Percentiles rank a stretch among this genome's conserved stretches.
Evolutionary conservation across 2,113 vertebrate species (phyloP).

Genomic region (Tylochromis polylepis): DNA sequence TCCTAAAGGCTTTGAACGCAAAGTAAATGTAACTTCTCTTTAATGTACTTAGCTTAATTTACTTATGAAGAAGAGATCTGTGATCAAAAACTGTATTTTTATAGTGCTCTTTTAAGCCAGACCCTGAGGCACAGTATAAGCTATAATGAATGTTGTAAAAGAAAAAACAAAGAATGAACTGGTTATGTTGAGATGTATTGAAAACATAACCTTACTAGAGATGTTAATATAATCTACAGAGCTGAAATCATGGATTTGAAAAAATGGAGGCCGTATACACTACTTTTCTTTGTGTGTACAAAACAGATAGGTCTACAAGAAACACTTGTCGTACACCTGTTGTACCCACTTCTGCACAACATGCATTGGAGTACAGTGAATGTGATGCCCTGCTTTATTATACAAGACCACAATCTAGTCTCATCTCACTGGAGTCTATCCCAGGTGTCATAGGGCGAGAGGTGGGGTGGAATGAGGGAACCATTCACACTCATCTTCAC

Average conservation of each 20-base stretch:
- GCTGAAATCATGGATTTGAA: not conserved
- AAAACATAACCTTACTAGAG: not conserved
- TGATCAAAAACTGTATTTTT: not conserved
- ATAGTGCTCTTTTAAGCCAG: not conserved
- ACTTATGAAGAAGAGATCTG: not conserved
- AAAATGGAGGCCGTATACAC: not conserved
- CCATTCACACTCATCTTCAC: too few relatives aligned
- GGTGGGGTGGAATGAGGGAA: too few relatives aligned
- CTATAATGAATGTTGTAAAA: not conserved
- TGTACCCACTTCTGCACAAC: not conserved
- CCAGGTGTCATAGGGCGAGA: too few relatives aligned
- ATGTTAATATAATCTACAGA: not conserved
- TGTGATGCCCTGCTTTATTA: not conserved
- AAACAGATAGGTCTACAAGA: not conserved
- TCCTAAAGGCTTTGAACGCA: not conserved
- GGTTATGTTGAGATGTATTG: not conserved
- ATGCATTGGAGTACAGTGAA: not conserved
- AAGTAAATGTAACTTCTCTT: not conserved
- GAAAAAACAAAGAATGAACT: not conserved
- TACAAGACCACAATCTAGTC: not conserved
- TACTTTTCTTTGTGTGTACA: not conserved
- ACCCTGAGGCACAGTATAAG: not conserved
- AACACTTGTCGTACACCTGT: not conserved
- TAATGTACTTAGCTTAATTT: not conserved
- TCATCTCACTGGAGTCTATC: too few relatives aligned